These are phyloP conservation scores for Drosophila serrata DNA, from an alignment of 1,140 invertebrate genomes.

Conservation along the genomic window DNA sequence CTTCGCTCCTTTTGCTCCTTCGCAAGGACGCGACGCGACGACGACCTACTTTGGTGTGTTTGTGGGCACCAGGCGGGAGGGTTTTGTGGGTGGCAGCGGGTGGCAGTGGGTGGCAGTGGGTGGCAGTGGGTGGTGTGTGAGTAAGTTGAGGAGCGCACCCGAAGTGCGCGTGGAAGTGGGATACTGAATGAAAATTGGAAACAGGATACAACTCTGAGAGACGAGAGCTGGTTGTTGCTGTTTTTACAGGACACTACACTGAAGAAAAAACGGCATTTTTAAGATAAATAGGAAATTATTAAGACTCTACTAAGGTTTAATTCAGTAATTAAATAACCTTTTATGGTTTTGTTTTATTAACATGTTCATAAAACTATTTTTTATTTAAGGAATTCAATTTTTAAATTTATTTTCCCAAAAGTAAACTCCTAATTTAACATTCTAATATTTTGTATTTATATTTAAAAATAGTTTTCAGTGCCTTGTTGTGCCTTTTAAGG, in stretches of 20 bases:
- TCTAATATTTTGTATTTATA: neutral
- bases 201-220: constrained; percentile 60
- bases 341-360: too few species aligned
- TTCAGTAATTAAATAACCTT: too few species aligned
- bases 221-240: constrained; percentile 11
- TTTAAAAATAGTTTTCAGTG: constrained; percentile 1
- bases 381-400: neutral
- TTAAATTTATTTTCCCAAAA: neutral
- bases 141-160: constrained; percentile 10
- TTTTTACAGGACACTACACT: constrained; percentile 31
- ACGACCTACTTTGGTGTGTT: constrained; percentile 68
- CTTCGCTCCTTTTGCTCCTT: constrained; percentile 47
- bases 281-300: neutral
- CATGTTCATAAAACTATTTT: too few species aligned
- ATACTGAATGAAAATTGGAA: constrained; percentile 82
- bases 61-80: neutral
- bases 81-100: constrained; percentile 10
- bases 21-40: constrained; percentile 58
- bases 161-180: constrained; percentile 61
- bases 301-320: too few species aligned
- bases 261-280: neutral
- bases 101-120: too few species aligned
- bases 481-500: neutral
- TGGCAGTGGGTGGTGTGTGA: constrained; percentile 1
- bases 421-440: neutral